Evolutionary conservation across 1,140 invertebrate species (phyloP), one percentile per base, ranked within the genome.

Genomic region (Sminthurinus signatus): DNA sequence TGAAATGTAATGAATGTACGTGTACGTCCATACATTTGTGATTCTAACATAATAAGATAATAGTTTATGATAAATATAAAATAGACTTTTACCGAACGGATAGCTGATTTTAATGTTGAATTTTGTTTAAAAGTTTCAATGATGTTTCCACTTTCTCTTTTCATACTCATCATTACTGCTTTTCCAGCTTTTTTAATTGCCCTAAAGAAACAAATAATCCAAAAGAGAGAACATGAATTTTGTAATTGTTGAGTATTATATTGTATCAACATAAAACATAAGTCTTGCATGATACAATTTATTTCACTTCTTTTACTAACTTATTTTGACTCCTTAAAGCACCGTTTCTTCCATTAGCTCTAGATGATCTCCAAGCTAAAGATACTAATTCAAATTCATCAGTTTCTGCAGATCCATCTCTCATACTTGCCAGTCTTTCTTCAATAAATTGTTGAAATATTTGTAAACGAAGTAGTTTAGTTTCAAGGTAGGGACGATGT

Each of bases 401-500:
- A n/a, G 86, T 88, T 74, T 93, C 93, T 0, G 91, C 90, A 43
- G 87, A 79, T 1, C 92, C 93, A 27, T 86, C 84, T 78, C 94
- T 94, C 36, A 96, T 81, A 80, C 93, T 85, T 66, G 91, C 86
- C 68, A 96, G 78, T 73, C 93, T 80, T 77, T 93, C 91, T 74
- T 94, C 91, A 71, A 96, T 92, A 78, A 97, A 97, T 87, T 93
- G 91, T 74, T 91, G 88, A 79, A 97, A 97, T 72, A 96, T 95
- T 79, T 97, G 93, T 17, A 95, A 80, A 63, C 93, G 85, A 51
- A 96, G 79, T 85, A 97, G 93, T 79, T 92, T 89, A 72, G 42
- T 23, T 46, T 67, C 42, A 4, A 71, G 59, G 21, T 57, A 72
- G 0, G 58, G 28, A n/a, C 65, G 61, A 57, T 70, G 65, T 1